Conservation (phyloP, 1,140 invertebrate genomes). For the Schlechtendalia chinensis region DNA sequence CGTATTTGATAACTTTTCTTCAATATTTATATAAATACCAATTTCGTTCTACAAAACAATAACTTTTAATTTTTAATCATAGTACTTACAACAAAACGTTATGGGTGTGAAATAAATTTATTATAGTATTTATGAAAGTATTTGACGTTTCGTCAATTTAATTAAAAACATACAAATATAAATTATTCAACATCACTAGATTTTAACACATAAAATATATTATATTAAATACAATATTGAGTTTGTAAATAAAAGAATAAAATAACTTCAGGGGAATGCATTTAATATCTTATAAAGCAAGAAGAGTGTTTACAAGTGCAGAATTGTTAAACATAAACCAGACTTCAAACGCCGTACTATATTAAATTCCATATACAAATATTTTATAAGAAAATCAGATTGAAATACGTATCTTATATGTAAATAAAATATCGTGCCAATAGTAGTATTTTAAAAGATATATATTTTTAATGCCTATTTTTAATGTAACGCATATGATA, state of each 20-base stretch:
- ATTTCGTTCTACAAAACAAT: too few relatives aligned
- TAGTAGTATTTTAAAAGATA: too few relatives aligned
- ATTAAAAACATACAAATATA: too few relatives aligned
- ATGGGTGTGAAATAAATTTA: too few relatives aligned
- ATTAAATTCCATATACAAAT: conserved; percentile 12
- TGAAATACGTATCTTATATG: neutral
- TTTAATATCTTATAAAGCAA: neutral
- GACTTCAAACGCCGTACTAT: neutral
- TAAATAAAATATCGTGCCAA: neutral
- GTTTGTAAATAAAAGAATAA: neutral
- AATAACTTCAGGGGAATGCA: neutral
- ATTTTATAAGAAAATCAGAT: neutral
- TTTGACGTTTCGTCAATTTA: too few relatives aligned
- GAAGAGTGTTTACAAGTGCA: neutral
- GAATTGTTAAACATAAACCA: neutral
- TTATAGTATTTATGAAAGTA: too few relatives aligned
- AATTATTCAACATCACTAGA: neutral
- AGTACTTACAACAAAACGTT: too few relatives aligned
- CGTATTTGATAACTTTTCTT: too few relatives aligned
- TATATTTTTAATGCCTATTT: too few relatives aligned
- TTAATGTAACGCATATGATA: too few relatives aligned
- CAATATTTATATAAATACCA: too few relatives aligned
- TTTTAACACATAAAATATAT: neutral
- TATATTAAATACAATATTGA: neutral
- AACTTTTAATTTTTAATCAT: too few relatives aligned